phyloP scores from a whole-genome alignment of 2,797 vertebrate genomes.

The Chiroxiphia lanceolata region DNA sequence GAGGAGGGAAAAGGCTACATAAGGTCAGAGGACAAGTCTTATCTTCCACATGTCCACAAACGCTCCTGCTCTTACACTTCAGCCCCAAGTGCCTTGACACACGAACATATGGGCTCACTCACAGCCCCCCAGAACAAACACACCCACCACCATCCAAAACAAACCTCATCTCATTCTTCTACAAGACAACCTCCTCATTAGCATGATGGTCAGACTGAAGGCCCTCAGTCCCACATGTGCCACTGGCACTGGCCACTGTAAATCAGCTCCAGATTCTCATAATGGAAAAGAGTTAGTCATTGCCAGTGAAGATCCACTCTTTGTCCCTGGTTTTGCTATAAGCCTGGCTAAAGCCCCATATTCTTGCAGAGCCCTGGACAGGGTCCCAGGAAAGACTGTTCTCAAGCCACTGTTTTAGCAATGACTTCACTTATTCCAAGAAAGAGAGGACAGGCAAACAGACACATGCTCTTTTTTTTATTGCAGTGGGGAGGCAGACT shows the following conservation, averaged over 20 bases:
- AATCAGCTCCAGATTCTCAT: neutral
- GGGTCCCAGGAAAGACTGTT: constrained; percentile 9
- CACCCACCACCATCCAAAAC: neutral
- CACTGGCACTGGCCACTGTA: neutral
- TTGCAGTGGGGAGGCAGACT: accelerated
- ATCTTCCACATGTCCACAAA: neutral
- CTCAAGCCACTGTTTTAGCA: constrained; percentile 32
- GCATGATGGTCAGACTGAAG: neutral
- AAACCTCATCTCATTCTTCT: neutral
- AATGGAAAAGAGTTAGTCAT: neutral
- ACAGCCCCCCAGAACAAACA: neutral
- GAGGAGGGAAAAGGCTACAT: neutral
- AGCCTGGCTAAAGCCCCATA: neutral
- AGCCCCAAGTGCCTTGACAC: neutral
- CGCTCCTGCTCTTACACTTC: neutral
- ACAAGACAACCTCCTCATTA: neutral
- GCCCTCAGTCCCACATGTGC: neutral
- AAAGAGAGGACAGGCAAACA: neutral
- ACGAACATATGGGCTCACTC: neutral
- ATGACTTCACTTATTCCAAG: constrained; percentile 30
- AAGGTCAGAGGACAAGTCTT: neutral
- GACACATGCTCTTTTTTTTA: neutral
- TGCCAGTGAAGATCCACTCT: neutral
- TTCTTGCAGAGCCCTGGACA: neutral
- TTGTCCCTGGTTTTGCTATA: neutral